Base-by-base conservation (phyloP, 2,888 invertebrate genomes). In the Colletes collaris region DNA sequence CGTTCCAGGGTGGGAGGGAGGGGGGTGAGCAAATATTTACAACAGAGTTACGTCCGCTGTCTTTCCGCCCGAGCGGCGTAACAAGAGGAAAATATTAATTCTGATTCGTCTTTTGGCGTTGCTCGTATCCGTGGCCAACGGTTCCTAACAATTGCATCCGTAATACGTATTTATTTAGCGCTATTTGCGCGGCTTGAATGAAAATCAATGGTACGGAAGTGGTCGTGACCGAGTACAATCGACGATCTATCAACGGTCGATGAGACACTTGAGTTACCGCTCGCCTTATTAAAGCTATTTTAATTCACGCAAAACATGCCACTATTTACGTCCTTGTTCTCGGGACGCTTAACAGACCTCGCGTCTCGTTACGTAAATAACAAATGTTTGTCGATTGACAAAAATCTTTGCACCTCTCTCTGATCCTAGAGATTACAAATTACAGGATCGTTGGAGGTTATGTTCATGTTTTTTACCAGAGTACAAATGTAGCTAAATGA, bases 261-360 rank as follows among this genome's bases (percentile, higher is more conserved):
- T 82, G 79, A 76, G 75, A 79, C 81, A 76, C 81, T 79, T 53
- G 60, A 76, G 60, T 76, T 74, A 35, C 74, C 68, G 52, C 75
- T 75, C 46, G 49, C 80, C 78, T 74, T 74, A 73, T 74, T 81
- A 78, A 73, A 78, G 78, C 78, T 78, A 70, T 70, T 78, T 80
- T 81, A 78, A 74, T 63, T 63, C 70, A 58, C 53, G 79, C 72
- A 77, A 77, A 79, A 77, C 79, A 73, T 69, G 72, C 11, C 68
- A 72, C 68, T 77, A 73, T 80, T 77, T 80, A 77, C 69, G 79
- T 66, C 77, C 60, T 72, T 67, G 40, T 64, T 72, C 77, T 52
- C 77, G 72, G 77, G 27, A 44, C 37, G 50, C 59, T 77, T 77
- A 71, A 68, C 79, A 64, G 67, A 72, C 72, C 27, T 27, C 60